Evolutionary conservation across 2,113 vertebrate genomes (phyloP).

Genomic region (Cyanoliseus patagonus): DNA sequence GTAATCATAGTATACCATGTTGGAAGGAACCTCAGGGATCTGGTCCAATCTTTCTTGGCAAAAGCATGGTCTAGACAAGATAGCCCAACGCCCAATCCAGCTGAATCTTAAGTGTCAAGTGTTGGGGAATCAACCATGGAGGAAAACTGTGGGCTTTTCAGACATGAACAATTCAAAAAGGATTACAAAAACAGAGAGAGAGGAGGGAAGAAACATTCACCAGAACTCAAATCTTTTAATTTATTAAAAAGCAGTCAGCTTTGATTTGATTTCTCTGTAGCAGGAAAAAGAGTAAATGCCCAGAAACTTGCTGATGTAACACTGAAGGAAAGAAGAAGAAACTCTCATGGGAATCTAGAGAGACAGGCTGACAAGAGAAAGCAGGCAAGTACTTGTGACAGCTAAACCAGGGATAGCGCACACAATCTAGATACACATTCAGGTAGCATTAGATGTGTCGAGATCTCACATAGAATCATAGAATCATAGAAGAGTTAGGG

Average conservation of each 20-base stretch:
- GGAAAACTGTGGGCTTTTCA: neutral
- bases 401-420: neutral
- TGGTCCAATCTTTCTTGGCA: neutral
- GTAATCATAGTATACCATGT: fast-evolving
- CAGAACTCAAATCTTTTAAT: neutral
- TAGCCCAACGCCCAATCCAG: neutral
- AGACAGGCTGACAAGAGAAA: neutral
- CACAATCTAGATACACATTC: neutral
- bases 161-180: neutral
- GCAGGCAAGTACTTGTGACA: neutral
- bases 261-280: neutral
- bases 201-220: neutral
- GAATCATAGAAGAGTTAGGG: neutral
- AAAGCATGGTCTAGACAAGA: neutral
- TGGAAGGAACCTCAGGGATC: neutral
- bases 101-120: neutral
- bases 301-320: neutral
- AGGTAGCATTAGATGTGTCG: neutral
- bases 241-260: neutral
- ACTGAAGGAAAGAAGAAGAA: neutral
- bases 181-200: neutral
- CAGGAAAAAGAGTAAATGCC: neutral
- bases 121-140: neutral
- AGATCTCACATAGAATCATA: neutral
- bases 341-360: neutral